These are phyloP conservation scores for Clarias macrocephalus DNA, from an alignment of 2,113 vertebrate genomes.

Conservation along the genomic window DNA sequence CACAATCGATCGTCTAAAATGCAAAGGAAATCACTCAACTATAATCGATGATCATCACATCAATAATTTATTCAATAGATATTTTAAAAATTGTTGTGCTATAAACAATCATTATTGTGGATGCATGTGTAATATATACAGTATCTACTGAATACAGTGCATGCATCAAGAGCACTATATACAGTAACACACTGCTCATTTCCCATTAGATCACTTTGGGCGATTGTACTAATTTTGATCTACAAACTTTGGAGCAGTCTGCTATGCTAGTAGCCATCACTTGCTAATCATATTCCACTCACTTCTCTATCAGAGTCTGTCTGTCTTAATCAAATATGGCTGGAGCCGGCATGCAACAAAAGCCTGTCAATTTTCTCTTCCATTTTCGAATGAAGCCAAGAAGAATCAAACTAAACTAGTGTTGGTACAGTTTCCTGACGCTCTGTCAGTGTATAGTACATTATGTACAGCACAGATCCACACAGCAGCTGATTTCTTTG, in stretches of 20 bases:
- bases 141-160: not conserved
- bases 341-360: conserved; percentile 50
- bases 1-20: too few species aligned
- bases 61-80: not conserved
- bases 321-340: conserved; percentile 53
- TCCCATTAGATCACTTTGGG: conserved; percentile 22
- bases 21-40: too few species aligned
- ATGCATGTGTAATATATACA: not conserved
- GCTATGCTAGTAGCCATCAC: conserved; percentile 33
- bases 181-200: conserved; percentile 22
- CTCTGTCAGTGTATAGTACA: not conserved
- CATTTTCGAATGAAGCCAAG: conserved; percentile 16
- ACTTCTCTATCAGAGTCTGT: conserved; percentile 47
- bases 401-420: conserved; percentile 3
- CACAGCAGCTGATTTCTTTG: not conserved
- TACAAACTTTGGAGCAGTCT: conserved; percentile 30
- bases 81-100: not conserved
- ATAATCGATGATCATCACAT: too few species aligned
- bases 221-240: conserved; percentile 28
- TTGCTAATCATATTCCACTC: conserved; percentile 52
- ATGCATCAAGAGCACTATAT: not conserved
- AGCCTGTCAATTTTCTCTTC: conserved; percentile 31
- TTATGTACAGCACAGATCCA: not conserved
- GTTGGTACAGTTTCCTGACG: not conserved
- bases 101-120: not conserved